phyloP scores from a whole-genome alignment of 30 jellyfish, hydroid and myxozoan genomes.

The Rhopilema esculentum region DNA sequence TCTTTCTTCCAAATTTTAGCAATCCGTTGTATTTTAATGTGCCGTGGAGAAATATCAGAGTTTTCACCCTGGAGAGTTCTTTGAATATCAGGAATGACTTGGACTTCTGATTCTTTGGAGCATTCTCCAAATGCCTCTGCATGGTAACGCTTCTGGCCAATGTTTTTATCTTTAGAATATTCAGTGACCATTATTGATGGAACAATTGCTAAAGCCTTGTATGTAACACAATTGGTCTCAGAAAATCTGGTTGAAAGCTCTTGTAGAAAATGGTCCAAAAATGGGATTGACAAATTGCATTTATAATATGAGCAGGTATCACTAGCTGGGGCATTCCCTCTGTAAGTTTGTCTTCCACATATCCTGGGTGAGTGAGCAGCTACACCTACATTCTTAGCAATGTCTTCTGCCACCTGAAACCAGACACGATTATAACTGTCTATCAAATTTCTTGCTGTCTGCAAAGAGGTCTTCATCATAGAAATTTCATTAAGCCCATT shows the following conservation, averaged over 20 bases:
- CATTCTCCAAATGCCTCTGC: not conserved
- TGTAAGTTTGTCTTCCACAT: not conserved
- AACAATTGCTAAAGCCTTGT: constrained; percentile 6
- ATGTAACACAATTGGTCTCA: not conserved
- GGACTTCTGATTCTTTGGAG: not conserved
- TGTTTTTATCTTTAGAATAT: not conserved
- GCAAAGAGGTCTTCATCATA: too few species aligned
- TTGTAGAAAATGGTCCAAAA: not conserved
- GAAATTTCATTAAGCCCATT: not conserved
- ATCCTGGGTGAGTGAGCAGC: not conserved
- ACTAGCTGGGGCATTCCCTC: constrained; percentile 13
- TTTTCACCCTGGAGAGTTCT: not conserved
- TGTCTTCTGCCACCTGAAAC: constrained; percentile 2
- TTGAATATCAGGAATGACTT: not conserved
- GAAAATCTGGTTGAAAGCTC: constrained; percentile 4
- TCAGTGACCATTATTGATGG: not conserved
- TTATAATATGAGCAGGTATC: not conserved
- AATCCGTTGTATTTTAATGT: not conserved
- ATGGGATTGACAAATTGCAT: not conserved
- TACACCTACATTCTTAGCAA: constrained; percentile 6
- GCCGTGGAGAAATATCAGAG: too few species aligned
- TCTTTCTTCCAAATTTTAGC: constrained; percentile 15
- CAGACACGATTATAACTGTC: not conserved
- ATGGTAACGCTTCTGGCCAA: not conserved
- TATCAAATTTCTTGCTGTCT: too few species aligned